Percentiles rank a stretch among this genome's conserved stretches.
These are phyloP conservation scores for Cosmia pyralina DNA, from an alignment of 2,888 invertebrate genomes.

Conservation along the genomic window DNA sequence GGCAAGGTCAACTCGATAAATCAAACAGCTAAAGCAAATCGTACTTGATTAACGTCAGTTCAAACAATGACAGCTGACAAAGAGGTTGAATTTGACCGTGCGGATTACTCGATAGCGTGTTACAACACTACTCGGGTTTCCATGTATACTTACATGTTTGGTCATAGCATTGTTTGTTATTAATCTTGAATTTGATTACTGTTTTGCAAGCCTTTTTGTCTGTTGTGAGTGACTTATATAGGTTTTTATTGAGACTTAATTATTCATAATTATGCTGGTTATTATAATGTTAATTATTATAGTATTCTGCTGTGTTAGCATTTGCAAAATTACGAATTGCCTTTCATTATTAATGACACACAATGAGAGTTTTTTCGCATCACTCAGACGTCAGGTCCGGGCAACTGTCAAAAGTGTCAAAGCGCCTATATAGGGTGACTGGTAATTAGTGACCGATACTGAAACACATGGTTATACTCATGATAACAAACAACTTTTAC, in stretches of 20 bases:
- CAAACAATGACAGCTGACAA: conserved; percentile 81
- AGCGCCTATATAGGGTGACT: no score
- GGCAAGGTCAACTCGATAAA: conserved; percentile 73
- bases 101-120: conserved; percentile 58
- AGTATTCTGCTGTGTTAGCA: background rate
- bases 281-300: background rate
- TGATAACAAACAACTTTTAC: no score
- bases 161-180: conserved; percentile 47
- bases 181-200: conserved; percentile 25
- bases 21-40: conserved; percentile 71
- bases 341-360: background rate
- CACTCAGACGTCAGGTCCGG: no score
- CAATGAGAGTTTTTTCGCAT: background rate
- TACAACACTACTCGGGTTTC: conserved; percentile 41
- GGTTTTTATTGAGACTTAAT: conserved; percentile 1
- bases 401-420: no score
- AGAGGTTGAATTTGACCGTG: conserved; percentile 68
- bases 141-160: conserved; percentile 35
- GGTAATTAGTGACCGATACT: no score
- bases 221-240: conserved; percentile 2
- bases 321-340: background rate
- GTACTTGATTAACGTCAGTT: conserved; percentile 75
- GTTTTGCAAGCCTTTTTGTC: conserved; percentile 20
- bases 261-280: background rate
- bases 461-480: no score